Conservation (phyloP, 2,113 vertebrate genomes). For the Climacteris rufus region DNA sequence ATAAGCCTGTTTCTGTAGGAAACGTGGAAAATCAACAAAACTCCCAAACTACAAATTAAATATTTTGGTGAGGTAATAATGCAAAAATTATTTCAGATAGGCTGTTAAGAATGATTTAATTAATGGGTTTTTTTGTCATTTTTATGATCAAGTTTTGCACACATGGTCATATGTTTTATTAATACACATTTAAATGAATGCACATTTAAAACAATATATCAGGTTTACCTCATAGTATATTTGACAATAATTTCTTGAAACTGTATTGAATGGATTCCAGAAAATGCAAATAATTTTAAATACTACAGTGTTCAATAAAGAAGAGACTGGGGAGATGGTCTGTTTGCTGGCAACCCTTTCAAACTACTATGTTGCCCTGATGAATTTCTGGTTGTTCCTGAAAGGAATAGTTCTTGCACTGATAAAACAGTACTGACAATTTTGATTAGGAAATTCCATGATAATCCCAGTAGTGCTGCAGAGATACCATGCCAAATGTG, state of each 20-base stretch:
- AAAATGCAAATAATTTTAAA: not conserved
- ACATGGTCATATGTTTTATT: not conserved
- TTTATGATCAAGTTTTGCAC: not conserved
- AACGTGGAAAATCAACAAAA: not conserved
- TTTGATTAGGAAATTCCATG: not conserved
- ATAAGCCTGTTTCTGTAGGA: not conserved
- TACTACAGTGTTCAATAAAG: not conserved
- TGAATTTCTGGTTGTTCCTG: not conserved
- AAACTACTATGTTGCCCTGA: not conserved
- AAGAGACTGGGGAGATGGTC: not conserved
- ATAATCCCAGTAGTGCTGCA: constrained; percentile 16
- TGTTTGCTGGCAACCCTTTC: not conserved
- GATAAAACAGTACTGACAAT: not conserved
- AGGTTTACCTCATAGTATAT: not conserved
- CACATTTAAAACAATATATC: not conserved
- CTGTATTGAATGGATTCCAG: not conserved
- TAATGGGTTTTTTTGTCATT: not conserved
- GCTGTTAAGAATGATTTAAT: not conserved
- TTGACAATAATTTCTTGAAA: not conserved
- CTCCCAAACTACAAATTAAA: not conserved
- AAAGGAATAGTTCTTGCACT: not conserved
- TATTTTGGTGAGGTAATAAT: not conserved
- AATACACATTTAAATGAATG: not conserved
- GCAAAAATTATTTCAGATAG: not conserved
- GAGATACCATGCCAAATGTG: not conserved